phyloP scores from a whole-genome alignment of 2,797 vertebrate genomes.

The Rhinella marina region DNA sequence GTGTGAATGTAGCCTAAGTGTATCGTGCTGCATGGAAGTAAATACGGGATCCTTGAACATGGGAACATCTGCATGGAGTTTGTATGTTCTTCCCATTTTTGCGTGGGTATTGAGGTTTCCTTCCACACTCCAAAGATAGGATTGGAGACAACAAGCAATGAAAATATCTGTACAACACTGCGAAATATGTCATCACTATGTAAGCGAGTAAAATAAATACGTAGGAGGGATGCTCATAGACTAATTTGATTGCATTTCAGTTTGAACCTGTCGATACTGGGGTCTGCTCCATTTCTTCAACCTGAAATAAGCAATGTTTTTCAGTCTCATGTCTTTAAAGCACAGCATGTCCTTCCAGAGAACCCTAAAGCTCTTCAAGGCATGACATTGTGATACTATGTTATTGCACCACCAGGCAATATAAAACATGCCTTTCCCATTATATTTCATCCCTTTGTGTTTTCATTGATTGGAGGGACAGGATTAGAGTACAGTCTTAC shows the following conservation, averaged over 20 bases:
- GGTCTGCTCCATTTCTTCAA: background rate
- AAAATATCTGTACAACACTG: too few species aligned
- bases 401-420: conserved; percentile 35
- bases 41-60: background rate
- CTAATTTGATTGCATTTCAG: background rate
- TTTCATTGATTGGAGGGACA: conserved; percentile 36
- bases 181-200: too few species aligned
- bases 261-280: background rate
- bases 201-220: background rate
- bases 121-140: too few species aligned
- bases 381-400: background rate
- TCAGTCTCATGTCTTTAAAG: background rate
- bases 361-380: conserved; percentile 19
- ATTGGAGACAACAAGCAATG: too few species aligned
- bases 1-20: too few species aligned
- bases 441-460: conserved; percentile 43
- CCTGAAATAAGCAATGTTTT: background rate
- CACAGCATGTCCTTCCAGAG: conserved; percentile 4
- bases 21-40: background rate
- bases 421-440: conserved; percentile 52
- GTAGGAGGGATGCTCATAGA: too few species aligned
- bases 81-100: too few species aligned
- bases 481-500: conserved; percentile 43
- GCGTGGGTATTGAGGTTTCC: too few species aligned
- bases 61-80: too few species aligned